Evolutionary conservation across 2,113 vertebrate species (phyloP).

Genomic region (Thamnophis sirtalis): DNA sequence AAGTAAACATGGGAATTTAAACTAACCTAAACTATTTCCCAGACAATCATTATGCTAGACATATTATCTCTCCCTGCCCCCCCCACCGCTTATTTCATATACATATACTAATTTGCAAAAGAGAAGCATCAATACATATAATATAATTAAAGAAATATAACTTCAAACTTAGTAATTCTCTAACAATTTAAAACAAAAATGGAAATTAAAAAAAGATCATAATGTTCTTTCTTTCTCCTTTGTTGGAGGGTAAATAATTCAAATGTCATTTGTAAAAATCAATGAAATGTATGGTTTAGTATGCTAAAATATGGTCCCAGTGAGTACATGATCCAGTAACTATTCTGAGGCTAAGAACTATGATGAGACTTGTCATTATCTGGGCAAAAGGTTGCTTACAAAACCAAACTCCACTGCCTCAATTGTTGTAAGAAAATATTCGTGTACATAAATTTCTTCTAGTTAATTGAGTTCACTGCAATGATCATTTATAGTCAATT

Average conservation of each 20-base stretch:
- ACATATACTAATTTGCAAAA: background rate
- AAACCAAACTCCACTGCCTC: background rate
- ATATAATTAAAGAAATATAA: background rate
- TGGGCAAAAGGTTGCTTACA: background rate
- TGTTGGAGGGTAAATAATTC: background rate
- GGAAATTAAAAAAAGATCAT: background rate
- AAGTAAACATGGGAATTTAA: background rate
- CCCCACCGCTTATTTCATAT: background rate
- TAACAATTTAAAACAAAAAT: background rate
- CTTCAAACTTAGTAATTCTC: background rate
- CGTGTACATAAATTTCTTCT: background rate
- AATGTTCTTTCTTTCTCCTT: background rate
- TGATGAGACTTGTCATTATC: background rate
- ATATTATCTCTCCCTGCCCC: background rate
- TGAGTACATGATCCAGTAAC: background rate
- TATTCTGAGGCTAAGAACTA: background rate
- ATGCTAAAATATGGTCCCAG: background rate
- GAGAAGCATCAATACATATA: background rate
- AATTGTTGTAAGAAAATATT: background rate
- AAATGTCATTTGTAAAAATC: background rate
- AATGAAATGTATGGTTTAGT: background rate
- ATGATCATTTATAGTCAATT: background rate
- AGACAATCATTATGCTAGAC: background rate
- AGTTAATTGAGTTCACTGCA: background rate
- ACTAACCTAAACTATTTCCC: background rate